Percentiles rank a stretch among this genome's conserved stretches.
Evolutionary conservation across 2,113 vertebrate species (phyloP).

Genomic region (Glaucidium brasilianum): DNA sequence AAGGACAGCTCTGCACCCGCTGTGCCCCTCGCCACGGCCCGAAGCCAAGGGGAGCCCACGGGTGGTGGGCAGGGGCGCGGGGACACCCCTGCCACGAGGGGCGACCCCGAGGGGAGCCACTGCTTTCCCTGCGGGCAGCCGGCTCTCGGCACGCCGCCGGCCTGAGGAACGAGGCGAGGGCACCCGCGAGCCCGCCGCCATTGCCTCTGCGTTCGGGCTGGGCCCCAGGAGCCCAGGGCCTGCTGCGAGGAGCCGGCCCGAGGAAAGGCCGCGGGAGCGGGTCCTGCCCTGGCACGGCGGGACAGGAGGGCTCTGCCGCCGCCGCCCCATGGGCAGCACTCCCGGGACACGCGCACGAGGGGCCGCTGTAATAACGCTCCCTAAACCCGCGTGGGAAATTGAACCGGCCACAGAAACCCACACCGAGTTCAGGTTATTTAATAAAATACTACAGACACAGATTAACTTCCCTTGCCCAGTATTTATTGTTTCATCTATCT

Average conservation of each 20-base stretch:
- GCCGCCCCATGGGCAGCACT: background rate
- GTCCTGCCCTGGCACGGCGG: background rate
- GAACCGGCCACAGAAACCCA: background rate
- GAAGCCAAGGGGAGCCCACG: rapidly evolving
- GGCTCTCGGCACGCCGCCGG: rapidly evolving
- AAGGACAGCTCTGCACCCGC: rapidly evolving
- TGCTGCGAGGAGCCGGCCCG: rapidly evolving
- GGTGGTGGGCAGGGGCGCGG: rapidly evolving
- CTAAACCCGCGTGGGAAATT: background rate
- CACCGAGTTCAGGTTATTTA: background rate
- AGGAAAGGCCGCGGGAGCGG: rapidly evolving
- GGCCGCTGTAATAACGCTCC: background rate
- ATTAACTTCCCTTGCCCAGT: background rate
- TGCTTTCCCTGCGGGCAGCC: rapidly evolving
- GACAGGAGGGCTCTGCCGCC: background rate
- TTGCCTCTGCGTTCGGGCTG: rapidly evolving
- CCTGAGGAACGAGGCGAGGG: rapidly evolving
- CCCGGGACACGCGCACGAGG: rapidly evolving
- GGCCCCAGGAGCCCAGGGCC: background rate
- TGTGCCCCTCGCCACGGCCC: rapidly evolving
- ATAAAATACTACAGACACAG: background rate
- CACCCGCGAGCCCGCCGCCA: background rate
- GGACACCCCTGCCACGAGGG: background rate
- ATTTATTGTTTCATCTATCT: conserved; percentile 36
- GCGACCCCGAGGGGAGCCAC: rapidly evolving